phyloP scores from a whole-genome alignment of 2,113 vertebrate species.

The Nanger granti region DNA sequence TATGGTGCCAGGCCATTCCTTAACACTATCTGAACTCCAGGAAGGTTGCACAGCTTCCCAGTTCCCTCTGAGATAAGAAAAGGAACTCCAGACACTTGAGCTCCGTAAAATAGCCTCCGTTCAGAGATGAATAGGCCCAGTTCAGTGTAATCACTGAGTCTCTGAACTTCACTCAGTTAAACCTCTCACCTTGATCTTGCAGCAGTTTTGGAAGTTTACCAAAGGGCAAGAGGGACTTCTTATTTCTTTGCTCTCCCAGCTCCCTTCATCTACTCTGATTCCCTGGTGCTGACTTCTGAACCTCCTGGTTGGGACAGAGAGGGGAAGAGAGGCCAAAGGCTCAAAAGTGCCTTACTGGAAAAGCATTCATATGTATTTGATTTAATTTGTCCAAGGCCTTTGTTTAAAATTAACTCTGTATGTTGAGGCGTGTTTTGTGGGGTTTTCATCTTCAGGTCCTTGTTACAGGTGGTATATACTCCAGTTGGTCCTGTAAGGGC shows the following conservation, averaged over 20 bases:
- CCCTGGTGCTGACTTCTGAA: neutral
- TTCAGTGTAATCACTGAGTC: neutral
- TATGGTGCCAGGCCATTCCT: neutral
- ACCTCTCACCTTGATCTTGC: neutral
- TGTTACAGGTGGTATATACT: neutral
- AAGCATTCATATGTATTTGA: rapidly evolving
- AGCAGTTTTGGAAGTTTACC: neutral
- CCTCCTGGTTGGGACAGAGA: neutral
- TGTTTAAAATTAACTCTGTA: neutral
- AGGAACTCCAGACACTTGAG: neutral
- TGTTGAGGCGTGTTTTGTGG: neutral
- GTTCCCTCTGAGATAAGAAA: neutral
- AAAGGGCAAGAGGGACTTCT: neutral
- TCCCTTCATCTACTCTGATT: neutral
- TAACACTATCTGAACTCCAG: neutral
- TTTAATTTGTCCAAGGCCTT: neutral
- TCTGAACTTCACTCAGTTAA: neutral
- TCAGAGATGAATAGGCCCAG: neutral
- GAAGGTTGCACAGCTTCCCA: neutral
- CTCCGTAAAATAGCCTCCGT: neutral
- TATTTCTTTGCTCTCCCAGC: neutral
- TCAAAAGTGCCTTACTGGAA: neutral
- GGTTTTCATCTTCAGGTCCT: neutral
- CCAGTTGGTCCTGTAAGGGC: neutral
- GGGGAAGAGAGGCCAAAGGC: neutral